Conservation (phyloP, 2,113 vertebrate species). For the Caranx ignobilis region DNA sequence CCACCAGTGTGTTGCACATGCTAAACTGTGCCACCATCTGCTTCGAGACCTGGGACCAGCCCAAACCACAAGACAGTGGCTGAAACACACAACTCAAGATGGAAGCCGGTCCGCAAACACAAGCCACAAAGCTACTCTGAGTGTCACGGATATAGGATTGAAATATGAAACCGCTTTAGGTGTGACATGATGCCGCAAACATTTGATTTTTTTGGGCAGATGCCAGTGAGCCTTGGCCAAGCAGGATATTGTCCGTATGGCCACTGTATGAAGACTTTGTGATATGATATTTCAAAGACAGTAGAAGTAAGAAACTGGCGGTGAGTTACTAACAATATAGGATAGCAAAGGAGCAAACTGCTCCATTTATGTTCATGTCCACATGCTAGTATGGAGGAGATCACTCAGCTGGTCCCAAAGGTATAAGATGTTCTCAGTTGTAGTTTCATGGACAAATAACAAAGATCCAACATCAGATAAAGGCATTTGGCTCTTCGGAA, state of each 20-base stretch:
- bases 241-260: conserved; percentile 56
- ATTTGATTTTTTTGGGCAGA: conserved; percentile 49
- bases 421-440: conserved; percentile 84
- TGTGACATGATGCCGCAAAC: conserved; percentile 66
- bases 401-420: conserved; percentile 77
- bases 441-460: conserved; percentile 86
- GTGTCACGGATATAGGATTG: conserved; percentile 42
- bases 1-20: conserved; percentile 56
- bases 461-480: conserved; percentile 83
- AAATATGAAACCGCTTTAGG: conserved; percentile 67
- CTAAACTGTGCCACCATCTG: conserved; percentile 82
- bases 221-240: conserved; percentile 52
- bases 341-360: conserved; percentile 66
- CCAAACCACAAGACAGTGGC: conserved; percentile 70
- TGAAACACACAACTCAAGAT: conserved; percentile 69
- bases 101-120: conserved; percentile 59
- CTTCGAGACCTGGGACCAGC: conserved; percentile 58
- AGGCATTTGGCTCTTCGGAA: conserved; percentile 80
- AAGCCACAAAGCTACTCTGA: conserved; percentile 52
- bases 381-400: conserved; percentile 73
- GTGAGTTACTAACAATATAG: conserved; percentile 71
- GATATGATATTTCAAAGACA: conserved; percentile 74
- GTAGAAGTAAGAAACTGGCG: conserved; percentile 54
- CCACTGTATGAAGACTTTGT: conserved; percentile 59
- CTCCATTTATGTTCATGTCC: conserved; percentile 75